Evolutionary conservation across 2,113 vertebrate genomes (phyloP).

Genomic region (Lepisosteus osseus): DNA sequence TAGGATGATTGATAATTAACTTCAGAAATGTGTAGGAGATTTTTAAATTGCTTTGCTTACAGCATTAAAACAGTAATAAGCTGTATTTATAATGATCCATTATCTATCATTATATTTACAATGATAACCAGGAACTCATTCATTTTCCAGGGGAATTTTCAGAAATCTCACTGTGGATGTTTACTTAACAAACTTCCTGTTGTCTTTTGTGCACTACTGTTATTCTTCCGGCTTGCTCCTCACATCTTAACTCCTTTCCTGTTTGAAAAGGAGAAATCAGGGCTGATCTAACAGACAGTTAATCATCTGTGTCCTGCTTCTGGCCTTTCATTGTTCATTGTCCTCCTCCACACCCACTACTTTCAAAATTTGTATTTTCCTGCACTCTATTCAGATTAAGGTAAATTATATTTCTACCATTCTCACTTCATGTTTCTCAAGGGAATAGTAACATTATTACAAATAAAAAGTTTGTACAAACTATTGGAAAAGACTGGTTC

Average conservation of each 20-base stretch:
- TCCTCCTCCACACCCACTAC: constrained; percentile 30
- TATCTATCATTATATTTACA: not conserved
- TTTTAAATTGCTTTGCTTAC: no score
- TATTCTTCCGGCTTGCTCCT: constrained; percentile 47
- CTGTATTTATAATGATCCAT: not conserved
- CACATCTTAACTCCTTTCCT: constrained; percentile 42
- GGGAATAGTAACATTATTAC: constrained; percentile 31
- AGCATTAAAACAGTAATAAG: constrained; percentile 7
- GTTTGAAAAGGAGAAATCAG: constrained; percentile 41
- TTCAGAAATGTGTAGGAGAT: no score
- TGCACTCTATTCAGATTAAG: constrained; percentile 31
- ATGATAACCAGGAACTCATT: not conserved
- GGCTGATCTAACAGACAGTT: constrained; percentile 34
- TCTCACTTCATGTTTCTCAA: constrained; percentile 26
- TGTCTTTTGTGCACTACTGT: constrained; percentile 36
- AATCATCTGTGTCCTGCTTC: constrained; percentile 54
- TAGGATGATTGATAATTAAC: no score
- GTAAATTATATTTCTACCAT: constrained; percentile 38
- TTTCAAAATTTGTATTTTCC: constrained; percentile 31
- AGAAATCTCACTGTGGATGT: constrained; percentile 14
- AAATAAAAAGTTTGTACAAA: constrained; percentile 39
- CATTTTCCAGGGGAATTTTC: not conserved
- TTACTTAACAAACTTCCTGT: constrained; percentile 23
- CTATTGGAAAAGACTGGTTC: constrained; percentile 41
- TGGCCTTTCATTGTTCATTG: constrained; percentile 52